These are phyloP conservation scores for Saguinus imperator DNA, from an alignment of 2,113 vertebrate genomes.

Conservation along the genomic window DNA sequence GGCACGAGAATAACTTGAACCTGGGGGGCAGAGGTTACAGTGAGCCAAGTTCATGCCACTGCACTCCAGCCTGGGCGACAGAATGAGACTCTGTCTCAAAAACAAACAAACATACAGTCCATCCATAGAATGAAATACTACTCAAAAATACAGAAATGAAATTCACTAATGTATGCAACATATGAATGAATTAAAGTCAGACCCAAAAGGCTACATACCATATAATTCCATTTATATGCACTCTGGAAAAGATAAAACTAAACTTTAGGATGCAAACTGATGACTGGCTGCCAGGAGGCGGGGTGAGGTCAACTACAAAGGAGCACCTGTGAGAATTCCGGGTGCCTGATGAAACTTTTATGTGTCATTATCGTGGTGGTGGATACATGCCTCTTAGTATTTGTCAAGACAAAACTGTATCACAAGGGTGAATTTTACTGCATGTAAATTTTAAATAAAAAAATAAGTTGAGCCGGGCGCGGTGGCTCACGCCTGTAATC, in stretches of 20 bases:
- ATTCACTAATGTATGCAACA: neutral
- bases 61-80: no score
- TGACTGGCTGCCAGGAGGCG: neutral
- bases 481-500: no score
- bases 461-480: neutral
- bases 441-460: neutral
- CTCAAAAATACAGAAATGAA: neutral
- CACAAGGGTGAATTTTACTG: slow-evolving; percentile 4
- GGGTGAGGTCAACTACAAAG: neutral
- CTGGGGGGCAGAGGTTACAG: no score
- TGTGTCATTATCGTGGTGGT: neutral
- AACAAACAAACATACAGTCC: no score
- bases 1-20: no score
- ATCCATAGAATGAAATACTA: neutral
- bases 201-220: neutral
- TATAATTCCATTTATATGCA: neutral
- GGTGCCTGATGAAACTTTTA: neutral
- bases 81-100: no score
- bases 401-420: neutral
- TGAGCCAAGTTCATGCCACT: no score
- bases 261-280: neutral
- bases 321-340: neutral
- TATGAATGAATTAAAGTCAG: neutral
- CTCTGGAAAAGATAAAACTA: neutral
- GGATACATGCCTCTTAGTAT: neutral